Conservation (phyloP, 2,113 vertebrate species). For the Osmerus eperlanus region DNA sequence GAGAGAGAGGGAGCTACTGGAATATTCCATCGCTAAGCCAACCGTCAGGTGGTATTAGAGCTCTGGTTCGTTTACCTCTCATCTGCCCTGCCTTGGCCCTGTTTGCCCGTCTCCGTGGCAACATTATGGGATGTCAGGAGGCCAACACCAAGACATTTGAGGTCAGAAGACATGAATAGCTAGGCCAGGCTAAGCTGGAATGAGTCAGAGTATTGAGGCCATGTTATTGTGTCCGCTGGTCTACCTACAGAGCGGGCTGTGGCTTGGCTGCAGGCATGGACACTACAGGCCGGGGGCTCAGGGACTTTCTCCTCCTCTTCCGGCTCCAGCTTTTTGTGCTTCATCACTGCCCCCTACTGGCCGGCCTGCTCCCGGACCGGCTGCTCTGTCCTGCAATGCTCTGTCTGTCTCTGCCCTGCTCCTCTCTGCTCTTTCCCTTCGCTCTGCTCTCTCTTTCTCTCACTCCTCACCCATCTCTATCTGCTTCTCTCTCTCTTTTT, state of each 20-base stretch:
- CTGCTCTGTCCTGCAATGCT: neutral
- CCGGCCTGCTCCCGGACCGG: neutral
- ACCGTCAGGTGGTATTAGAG: neutral
- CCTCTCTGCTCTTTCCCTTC: neutral
- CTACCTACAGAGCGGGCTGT: too few relatives aligned
- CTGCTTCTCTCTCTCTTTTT: neutral
- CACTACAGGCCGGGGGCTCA: too few relatives aligned
- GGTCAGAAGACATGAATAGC: neutral
- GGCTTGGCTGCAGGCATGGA: too few relatives aligned
- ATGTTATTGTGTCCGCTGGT: too few relatives aligned
- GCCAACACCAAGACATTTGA: neutral
- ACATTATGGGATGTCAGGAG: neutral
- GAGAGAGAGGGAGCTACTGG: too few relatives aligned
- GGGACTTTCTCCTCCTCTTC: too few relatives aligned
- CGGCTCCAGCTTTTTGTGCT: constrained; percentile 17
- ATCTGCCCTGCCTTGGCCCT: too few relatives aligned
- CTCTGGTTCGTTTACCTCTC: too few relatives aligned
- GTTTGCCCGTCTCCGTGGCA: neutral
- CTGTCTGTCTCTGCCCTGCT: neutral
- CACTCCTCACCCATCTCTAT: neutral
- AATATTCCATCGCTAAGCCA: too few relatives aligned
- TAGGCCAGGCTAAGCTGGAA: neutral
- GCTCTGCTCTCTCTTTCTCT: neutral
- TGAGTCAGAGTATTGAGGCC: too few relatives aligned
- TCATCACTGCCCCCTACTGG: constrained; percentile 49